phyloP scores from a whole-genome alignment of 2,797 vertebrate genomes.

The Eulemur rubriventer region DNA sequence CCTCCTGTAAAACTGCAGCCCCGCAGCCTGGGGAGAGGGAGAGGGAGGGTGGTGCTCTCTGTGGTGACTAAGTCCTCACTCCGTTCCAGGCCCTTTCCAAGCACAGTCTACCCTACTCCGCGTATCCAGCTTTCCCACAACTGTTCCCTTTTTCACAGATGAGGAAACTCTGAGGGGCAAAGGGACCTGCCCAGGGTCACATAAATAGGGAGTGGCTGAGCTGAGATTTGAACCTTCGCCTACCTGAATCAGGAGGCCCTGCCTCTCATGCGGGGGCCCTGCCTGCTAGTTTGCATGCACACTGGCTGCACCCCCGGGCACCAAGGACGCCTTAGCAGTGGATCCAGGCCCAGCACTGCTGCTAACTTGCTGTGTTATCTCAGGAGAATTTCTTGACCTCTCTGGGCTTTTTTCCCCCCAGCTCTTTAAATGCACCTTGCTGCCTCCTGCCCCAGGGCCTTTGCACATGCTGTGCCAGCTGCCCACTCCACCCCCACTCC shows the following conservation, averaged over 20 bases:
- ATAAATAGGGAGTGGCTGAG: not conserved
- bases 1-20: not conserved
- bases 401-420: not conserved
- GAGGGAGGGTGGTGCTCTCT: rapidly evolving
- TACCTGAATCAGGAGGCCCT: not conserved
- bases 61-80: rapidly evolving
- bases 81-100: not conserved
- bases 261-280: not conserved
- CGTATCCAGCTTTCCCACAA: not conserved
- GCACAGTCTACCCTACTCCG: not conserved
- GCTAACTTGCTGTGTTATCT: not conserved
- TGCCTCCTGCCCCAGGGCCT: not conserved
- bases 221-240: not conserved
- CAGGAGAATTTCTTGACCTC: not conserved
- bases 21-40: not conserved
- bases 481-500: not conserved
- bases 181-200: not conserved
- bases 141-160: not conserved
- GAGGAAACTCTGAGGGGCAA: not conserved
- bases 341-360: not conserved
- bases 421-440: not conserved
- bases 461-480: not conserved
- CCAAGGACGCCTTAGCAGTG: not conserved
- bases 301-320: rapidly evolving
- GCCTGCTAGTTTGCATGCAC: not conserved